Evolutionary conservation across 1,140 invertebrate genomes (phyloP), one percentile per base, ranked within the genome.

Genomic region (Stegodyphus dumicola): DNA sequence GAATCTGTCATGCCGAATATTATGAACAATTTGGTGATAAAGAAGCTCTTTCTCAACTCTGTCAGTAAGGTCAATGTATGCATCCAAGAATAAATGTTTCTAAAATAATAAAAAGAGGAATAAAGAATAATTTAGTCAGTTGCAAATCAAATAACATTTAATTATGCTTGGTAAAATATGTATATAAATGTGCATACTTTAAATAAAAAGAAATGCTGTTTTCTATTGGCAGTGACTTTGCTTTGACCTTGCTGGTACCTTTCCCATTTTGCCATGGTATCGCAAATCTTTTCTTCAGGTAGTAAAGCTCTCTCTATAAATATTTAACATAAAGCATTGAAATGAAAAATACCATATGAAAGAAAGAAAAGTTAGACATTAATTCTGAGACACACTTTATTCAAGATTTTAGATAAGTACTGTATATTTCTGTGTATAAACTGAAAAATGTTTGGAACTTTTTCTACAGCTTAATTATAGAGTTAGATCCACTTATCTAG

Each of bases 241-340:
- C 73, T 78, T 80, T 89, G 88, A 74, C 88, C 87, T 87, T 89
- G 69, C 54, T 89, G 88, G 83, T 91, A 96, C 87, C 95, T 93
- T 90, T 99, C 97, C 97, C 97, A 98, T 90, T 97, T 96, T 0
- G 96, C 96, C 92, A 99, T 95, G 15, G 98, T 96, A 90, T 99
- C 97, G 5, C 96, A 95, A 13, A 97, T 93, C 89, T 97, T 96
- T 90, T 98, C 97, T 88, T 96, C 95, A 3, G 93, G 92, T 13
- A 94, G 91, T 88, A 98, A 92, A 88, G 95, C 95, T 80, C 96
- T 92, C 89, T 98, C 96, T 64, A 95, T 95, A 76, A 77, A 87
- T 73, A 1, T 33, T 33, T 33, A 33, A 33, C 33, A 33, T 1
- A 33, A 33, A 33, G 33, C 33, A 33, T 33, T 33, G 33, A 33